Percentiles rank a stretch among this genome's conserved stretches.
Conservation (phyloP, 2,113 vertebrate genomes). For the Neodon shergylaensis region DNA sequence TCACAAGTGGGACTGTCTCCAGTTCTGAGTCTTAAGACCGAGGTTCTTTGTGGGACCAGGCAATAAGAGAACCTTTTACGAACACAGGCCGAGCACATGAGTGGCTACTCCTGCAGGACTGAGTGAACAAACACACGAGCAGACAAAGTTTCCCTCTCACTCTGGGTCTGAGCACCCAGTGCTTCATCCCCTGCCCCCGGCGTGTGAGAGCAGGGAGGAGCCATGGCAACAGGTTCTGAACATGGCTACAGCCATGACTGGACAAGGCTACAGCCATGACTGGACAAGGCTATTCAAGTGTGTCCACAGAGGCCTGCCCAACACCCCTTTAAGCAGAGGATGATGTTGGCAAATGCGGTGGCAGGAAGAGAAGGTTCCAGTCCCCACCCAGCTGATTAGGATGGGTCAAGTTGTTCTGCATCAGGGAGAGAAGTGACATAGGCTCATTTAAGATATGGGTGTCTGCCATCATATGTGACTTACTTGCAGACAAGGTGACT, state of each 20-base stretch:
- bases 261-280: not conserved
- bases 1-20: not conserved
- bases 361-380: not conserved
- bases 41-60: no score
- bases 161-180: not conserved
- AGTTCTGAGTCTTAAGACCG: not conserved
- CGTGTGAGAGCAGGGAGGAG: not conserved
- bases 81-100: not conserved
- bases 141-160: not conserved
- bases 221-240: not conserved
- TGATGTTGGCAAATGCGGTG: not conserved
- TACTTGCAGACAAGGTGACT: not conserved
- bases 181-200: not conserved
- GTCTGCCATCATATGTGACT: not conserved
- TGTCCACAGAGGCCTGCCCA: not conserved
- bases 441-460: not conserved
- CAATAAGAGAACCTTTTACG: not conserved
- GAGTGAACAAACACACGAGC: not conserved
- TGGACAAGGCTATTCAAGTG: not conserved
- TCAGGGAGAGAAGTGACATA: not conserved
- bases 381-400: no score
- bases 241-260: not conserved
- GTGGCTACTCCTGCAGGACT: not conserved
- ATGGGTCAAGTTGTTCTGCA: not conserved
- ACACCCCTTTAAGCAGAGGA: not conserved